These are phyloP conservation scores for Scolopax bukidnonensis DNA, from an alignment of 2,797 vertebrate genomes.

Conservation along the genomic window DNA sequence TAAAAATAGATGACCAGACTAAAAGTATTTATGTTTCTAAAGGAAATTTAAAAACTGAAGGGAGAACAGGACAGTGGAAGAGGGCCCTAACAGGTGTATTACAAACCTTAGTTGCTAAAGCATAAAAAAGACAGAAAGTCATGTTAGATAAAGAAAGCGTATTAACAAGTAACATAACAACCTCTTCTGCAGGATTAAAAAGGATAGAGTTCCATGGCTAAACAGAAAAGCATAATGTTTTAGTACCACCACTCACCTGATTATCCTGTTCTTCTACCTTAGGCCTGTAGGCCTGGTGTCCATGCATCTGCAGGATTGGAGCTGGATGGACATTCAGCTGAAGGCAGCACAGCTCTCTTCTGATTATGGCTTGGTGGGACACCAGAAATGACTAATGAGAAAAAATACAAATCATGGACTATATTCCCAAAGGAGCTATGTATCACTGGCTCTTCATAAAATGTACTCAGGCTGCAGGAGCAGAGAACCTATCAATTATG, in stretches of 20 bases:
- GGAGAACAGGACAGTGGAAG: background rate
- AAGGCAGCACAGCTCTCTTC: background rate
- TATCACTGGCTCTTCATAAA: slow-evolving; percentile 10
- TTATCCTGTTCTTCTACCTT: background rate
- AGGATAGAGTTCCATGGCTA: background rate
- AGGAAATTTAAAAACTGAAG: background rate
- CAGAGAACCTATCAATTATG: slow-evolving; percentile 47
- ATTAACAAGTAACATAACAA: background rate
- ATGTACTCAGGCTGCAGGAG: background rate
- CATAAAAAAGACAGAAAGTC: background rate
- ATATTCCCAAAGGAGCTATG: slow-evolving; percentile 7
- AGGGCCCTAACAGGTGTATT: background rate
- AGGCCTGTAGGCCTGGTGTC: background rate
- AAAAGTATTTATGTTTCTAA: background rate
- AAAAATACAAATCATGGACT: slow-evolving; percentile 7
- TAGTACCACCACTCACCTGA: background rate
- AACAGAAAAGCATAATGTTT: background rate
- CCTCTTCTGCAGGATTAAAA: background rate
- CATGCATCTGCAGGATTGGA: background rate
- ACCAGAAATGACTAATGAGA: background rate
- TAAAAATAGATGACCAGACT: background rate
- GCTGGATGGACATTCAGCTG: background rate
- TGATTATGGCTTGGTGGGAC: background rate
- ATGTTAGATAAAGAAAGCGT: background rate
- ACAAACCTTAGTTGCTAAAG: background rate